Percentiles rank a stretch among this genome's conserved stretches.
Conservation (phyloP, 2,888 invertebrate genomes). For the Phengaris alcon region DNA sequence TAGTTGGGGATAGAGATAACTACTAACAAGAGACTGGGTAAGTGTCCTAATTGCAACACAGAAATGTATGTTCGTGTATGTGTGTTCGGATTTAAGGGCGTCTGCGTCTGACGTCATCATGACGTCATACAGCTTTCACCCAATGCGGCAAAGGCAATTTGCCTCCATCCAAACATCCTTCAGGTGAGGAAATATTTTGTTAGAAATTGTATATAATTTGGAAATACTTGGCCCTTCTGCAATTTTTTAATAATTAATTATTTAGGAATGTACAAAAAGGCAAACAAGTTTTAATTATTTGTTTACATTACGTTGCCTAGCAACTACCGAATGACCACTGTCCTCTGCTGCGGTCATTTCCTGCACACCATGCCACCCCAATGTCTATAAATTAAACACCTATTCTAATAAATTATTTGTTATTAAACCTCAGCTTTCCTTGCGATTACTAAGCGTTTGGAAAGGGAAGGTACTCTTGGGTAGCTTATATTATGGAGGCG, state of each 20-base stretch:
- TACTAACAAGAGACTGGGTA: not conserved
- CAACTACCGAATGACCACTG: not conserved
- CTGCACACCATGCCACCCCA: not conserved
- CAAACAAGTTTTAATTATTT: not conserved
- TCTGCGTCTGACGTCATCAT: not conserved
- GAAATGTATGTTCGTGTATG: not conserved
- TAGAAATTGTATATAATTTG: not conserved
- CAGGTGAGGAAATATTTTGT: not conserved
- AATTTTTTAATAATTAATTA: not conserved
- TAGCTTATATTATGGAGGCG: not conserved
- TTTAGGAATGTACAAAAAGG: not conserved
- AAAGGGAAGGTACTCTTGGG: not conserved
- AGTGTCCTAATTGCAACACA: not conserved
- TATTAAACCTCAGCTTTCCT: not conserved
- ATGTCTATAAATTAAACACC: not conserved
- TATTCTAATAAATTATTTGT: not conserved
- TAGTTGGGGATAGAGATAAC: not conserved
- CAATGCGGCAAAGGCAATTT: not conserved
- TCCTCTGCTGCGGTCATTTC: not conserved
- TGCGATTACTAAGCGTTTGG: not conserved
- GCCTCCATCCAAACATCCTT: not conserved
- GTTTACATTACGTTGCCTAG: conserved; percentile 4
- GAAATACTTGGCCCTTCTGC: not conserved
- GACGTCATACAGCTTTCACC: conserved; percentile 10
- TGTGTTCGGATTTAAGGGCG: not conserved